Evolutionary conservation across 2,113 vertebrate species (phyloP).

Genomic region (Pelodiscus sinensis): DNA sequence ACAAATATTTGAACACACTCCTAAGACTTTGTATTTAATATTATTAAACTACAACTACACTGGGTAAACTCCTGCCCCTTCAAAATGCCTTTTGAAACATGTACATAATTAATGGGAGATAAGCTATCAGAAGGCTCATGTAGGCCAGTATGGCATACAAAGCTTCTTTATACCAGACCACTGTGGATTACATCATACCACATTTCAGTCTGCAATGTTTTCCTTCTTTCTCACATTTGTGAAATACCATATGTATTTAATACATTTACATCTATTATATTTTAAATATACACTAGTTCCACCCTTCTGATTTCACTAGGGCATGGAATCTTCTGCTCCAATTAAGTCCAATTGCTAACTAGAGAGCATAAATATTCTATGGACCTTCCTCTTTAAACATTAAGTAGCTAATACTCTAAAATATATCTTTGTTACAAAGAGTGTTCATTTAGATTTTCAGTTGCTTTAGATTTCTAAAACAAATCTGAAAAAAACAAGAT

Average conservation of each 20-base stretch:
- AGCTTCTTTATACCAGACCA: not conserved
- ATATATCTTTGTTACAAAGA: not conserved
- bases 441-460: not conserved
- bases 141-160: not conserved
- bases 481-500: not conserved
- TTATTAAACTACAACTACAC: not conserved
- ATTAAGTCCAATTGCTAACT: not conserved
- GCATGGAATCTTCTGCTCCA: not conserved
- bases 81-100: not conserved
- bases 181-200: not conserved
- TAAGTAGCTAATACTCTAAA: not conserved
- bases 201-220: not conserved
- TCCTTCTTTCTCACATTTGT: not conserved
- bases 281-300: not conserved
- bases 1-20: not conserved
- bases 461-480: not conserved
- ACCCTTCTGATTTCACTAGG: not conserved
- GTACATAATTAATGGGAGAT: not conserved
- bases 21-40: not conserved
- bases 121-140: not conserved
- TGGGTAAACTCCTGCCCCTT: not conserved
- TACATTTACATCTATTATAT: not conserved
- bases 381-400: not conserved
- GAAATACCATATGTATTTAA: not conserved
- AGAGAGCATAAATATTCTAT: not conserved